Evolutionary conservation across 2,797 vertebrate species (phyloP).

Genomic region (Platalea minor): DNA sequence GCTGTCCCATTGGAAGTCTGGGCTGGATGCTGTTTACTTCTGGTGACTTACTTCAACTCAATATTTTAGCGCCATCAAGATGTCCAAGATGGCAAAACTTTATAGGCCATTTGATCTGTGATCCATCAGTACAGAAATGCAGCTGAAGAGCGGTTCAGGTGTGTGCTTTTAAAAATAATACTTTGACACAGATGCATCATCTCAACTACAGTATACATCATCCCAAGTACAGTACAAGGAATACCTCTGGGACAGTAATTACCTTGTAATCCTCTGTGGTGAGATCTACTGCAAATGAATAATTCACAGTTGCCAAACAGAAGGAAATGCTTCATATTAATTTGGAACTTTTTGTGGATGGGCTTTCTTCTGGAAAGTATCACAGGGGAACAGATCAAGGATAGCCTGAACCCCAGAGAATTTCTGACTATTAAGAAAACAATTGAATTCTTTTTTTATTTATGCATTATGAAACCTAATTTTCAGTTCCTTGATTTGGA

Average conservation of each 20-base stretch:
- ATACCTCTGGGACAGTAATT: not conserved
- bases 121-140: not conserved
- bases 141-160: not conserved
- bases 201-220: not conserved
- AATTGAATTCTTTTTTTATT: not conserved
- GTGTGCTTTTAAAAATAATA: not conserved
- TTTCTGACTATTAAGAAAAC: conserved; percentile 1
- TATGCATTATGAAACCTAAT: not conserved
- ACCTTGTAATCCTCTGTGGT: not conserved
- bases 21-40: not conserved
- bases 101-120: not conserved
- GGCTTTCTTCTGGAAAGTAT: conserved; percentile 1
- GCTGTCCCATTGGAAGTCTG: not conserved
- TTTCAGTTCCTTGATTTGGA: not conserved
- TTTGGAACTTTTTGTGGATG: not conserved
- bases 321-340: not conserved
- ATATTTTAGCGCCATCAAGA: not conserved
- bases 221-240: not conserved
- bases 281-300: not conserved
- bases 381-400: not conserved
- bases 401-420: not conserved
- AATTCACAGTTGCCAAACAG: not conserved
- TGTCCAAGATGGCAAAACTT: not conserved
- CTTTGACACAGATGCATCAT: not conserved
- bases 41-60: not conserved